A percentile compares a stretch with the other conserved stretches of the same genome.
Evolutionary conservation across 2,888 invertebrate species (phyloP).

Genomic region (Schrankia costaestrigalis): DNA sequence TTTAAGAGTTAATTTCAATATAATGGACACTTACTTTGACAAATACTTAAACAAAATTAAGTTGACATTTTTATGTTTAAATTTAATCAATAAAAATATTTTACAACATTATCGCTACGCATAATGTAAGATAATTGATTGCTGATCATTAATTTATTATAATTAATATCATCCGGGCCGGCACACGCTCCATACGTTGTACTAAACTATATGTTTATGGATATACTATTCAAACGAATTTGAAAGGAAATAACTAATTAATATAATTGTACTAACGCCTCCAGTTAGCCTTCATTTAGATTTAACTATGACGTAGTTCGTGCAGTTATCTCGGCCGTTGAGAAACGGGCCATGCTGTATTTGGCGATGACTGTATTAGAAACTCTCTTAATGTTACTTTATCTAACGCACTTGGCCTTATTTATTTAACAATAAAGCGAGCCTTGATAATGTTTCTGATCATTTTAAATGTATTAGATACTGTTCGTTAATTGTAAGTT

Average conservation of each 20-base stretch:
- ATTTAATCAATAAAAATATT: constrained; percentile 14
- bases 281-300: constrained; percentile 71
- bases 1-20: too few relatives aligned
- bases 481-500: constrained; percentile 17
- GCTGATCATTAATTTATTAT: constrained; percentile 18
- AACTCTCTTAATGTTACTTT: constrained; percentile 51
- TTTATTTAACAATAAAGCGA: constrained; percentile 46
- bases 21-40: too few relatives aligned
- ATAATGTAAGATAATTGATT: constrained; percentile 12
- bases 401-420: constrained; percentile 52
- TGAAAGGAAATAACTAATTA: constrained; percentile 76
- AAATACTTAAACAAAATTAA: constrained; percentile 1
- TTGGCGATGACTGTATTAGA: constrained; percentile 67
- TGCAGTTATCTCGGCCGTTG: constrained; percentile 50
- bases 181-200: constrained; percentile 8
- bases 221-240: constrained; percentile 59
- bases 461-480: constrained; percentile 20
- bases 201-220: constrained; percentile 30
- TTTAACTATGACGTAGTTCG: constrained; percentile 68
- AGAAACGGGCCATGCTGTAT: constrained; percentile 59
- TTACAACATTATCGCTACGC: constrained; percentile 12
- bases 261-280: constrained; percentile 72
- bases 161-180: constrained; percentile 13
- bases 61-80: constrained; percentile 4
- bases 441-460: constrained; percentile 38